Conservation (phyloP, 1,140 invertebrate genomes). For the Calephelis virginiensis region DNA sequence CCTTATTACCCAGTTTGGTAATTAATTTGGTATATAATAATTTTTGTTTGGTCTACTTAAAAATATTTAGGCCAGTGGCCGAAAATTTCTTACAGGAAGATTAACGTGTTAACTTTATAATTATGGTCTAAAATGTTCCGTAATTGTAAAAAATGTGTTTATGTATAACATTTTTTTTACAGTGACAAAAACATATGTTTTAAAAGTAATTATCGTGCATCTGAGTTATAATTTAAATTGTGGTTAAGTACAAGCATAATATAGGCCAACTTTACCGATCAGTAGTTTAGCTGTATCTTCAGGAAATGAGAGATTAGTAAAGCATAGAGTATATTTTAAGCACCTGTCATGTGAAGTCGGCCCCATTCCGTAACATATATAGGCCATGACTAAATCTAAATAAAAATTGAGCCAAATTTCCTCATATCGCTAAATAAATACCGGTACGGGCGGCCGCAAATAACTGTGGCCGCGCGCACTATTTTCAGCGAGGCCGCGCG, state of each 20-base stretch:
- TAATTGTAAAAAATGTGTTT: too few species aligned
- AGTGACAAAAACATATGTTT: too few species aligned
- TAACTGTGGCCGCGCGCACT: constrained; percentile 59
- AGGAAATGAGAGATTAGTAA: neutral
- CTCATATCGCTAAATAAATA: constrained; percentile 74
- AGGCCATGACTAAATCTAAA: constrained; percentile 58
- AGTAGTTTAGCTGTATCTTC: neutral
- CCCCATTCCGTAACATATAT: constrained; percentile 60
- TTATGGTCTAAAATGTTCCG: too few species aligned
- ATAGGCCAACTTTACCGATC: neutral
- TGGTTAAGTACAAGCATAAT: neutral
- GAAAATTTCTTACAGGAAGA: too few species aligned
- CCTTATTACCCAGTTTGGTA: too few species aligned
- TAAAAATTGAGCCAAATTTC: constrained; percentile 66
- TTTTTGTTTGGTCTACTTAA: too few species aligned
- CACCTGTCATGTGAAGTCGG: constrained; percentile 33
- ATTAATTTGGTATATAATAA: too few species aligned
- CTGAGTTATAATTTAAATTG: too few species aligned
- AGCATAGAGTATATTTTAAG: neutral
- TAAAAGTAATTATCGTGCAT: too few species aligned
- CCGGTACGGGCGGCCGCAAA: constrained; percentile 64
- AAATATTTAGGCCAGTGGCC: too few species aligned
- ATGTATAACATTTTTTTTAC: too few species aligned
- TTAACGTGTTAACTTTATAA: too few species aligned
- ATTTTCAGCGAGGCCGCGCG: constrained; percentile 69